Conservation (phyloP, 2,888 invertebrate species). For the Lasioglossum morio region DNA sequence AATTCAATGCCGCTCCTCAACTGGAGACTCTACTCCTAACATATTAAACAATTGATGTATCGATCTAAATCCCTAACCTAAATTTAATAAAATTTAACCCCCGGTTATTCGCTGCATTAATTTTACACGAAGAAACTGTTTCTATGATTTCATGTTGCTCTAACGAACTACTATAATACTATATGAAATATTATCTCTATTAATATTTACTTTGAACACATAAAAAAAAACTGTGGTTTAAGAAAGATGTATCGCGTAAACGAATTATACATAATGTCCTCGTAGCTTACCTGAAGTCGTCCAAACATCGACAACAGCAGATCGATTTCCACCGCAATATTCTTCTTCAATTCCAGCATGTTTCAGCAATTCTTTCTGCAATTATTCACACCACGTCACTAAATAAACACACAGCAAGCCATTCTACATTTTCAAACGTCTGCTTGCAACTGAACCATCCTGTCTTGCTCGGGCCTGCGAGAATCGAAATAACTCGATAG, state of each 20-base stretch:
- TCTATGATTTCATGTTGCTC: background rate
- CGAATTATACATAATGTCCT: too few relatives aligned
- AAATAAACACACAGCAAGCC: background rate
- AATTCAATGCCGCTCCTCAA: too few relatives aligned
- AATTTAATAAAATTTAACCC: background rate
- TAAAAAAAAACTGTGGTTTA: background rate
- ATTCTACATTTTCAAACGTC: background rate
- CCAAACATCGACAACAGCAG: background rate
- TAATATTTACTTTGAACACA: background rate
- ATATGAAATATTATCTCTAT: background rate
- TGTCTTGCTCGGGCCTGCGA: background rate
- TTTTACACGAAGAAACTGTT: background rate
- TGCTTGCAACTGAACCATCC: background rate
- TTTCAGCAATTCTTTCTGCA: background rate
- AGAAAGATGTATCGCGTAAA: too few relatives aligned
- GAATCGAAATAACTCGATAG: slow-evolving; percentile 46
- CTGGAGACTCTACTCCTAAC: background rate
- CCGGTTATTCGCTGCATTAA: background rate
- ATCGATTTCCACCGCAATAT: background rate
- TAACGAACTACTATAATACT: too few relatives aligned
- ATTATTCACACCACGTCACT: slow-evolving; percentile 19
- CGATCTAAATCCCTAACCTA: background rate
- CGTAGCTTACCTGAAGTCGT: background rate
- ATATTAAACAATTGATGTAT: background rate
- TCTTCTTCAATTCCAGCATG: slow-evolving; percentile 2